phyloP scores from a whole-genome alignment of 2,797 vertebrate genomes.

The Dallia pectoralis region DNA sequence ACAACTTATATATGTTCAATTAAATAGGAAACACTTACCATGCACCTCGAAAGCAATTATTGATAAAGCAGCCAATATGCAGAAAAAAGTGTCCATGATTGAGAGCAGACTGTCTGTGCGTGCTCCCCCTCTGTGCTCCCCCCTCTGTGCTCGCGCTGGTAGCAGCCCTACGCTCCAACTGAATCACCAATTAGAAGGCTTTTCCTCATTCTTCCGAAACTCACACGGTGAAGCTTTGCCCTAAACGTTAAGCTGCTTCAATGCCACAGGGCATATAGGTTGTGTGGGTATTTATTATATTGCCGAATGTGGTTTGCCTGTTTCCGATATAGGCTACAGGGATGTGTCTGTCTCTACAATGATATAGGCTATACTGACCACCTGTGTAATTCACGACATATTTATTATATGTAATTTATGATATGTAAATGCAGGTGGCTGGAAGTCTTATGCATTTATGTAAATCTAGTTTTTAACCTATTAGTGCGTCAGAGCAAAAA shows the following conservation, averaged over 20 bases:
- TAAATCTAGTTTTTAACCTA: too few relatives aligned
- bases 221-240: constrained; percentile 20
- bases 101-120: neutral
- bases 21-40: constrained; percentile 53
- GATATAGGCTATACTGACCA: too few relatives aligned
- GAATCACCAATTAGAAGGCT: constrained; percentile 7
- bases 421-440: too few relatives aligned
- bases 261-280: neutral
- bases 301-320: neutral
- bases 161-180: neutral
- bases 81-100: constrained; percentile 45
- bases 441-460: too few relatives aligned
- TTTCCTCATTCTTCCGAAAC: constrained; percentile 59
- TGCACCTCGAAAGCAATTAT: constrained; percentile 24
- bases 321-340: neutral
- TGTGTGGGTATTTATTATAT: neutral
- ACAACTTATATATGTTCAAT: neutral
- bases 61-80: constrained; percentile 32
- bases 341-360: neutral
- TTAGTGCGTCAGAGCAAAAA: too few relatives aligned
- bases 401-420: neutral
- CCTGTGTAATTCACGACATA: too few relatives aligned
- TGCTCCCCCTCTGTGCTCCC: neutral
- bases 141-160: neutral
- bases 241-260: neutral